Conservation (phyloP, 2,888 invertebrate genomes). For the Agrilus mali region DNA sequence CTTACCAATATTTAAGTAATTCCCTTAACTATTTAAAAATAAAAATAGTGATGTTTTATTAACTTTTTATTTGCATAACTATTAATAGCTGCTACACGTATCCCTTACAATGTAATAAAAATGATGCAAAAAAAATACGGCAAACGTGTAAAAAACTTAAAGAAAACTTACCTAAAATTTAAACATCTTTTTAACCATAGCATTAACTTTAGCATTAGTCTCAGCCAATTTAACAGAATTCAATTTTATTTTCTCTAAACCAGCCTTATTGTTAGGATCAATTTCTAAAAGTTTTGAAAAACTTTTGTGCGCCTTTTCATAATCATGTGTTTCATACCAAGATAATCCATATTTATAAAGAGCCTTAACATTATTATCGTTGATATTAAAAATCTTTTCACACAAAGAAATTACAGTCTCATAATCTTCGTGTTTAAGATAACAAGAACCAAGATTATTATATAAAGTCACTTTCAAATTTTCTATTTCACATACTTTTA, state of each 20-base stretch:
- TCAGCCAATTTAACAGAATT: conserved; percentile 43
- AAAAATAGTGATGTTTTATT: too few relatives aligned
- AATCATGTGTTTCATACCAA: conserved; percentile 44
- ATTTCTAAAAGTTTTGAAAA: conserved; percentile 42
- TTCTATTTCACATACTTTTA: conserved; percentile 39
- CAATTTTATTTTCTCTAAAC: conserved; percentile 42
- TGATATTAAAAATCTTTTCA: conserved; percentile 31
- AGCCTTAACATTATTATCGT: conserved; percentile 34
- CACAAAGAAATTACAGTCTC: conserved; percentile 53
- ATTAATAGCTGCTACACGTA: too few relatives aligned
- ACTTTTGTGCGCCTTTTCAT: conserved; percentile 50
- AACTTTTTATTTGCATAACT: too few relatives aligned
- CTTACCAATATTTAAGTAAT: too few relatives aligned
- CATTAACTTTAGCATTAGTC: conserved; percentile 44
- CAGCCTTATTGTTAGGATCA: conserved; percentile 54
- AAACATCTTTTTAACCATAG: conserved; percentile 41
- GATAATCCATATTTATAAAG: conserved; percentile 38
- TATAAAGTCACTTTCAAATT: conserved; percentile 54
- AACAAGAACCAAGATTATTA: conserved; percentile 74
- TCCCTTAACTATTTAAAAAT: too few relatives aligned
- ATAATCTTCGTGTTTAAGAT: conserved; percentile 54
- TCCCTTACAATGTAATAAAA: too few relatives aligned
- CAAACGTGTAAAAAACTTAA: too few relatives aligned
- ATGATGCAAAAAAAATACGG: too few relatives aligned
- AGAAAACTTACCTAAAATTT: conserved; percentile 2